Percentiles rank a stretch among this genome's conserved stretches.
Evolutionary conservation across 2,888 invertebrate species (phyloP).

Genomic region (Epirrhoe tristata): DNA sequence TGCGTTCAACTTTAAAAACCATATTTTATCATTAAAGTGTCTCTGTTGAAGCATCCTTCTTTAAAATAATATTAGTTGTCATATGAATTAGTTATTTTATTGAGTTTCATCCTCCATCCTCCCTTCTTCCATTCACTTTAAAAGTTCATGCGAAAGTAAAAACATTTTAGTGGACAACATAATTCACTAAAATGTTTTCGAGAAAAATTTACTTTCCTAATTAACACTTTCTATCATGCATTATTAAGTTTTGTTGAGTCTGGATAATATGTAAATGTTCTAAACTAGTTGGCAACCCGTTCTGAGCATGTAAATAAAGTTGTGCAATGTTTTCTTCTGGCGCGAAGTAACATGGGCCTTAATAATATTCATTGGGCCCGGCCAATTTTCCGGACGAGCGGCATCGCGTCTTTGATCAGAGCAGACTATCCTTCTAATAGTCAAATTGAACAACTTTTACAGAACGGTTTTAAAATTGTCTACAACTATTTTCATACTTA

Average conservation of each 20-base stretch:
- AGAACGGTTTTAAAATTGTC: constrained; percentile 45
- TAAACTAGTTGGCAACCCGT: constrained; percentile 4
- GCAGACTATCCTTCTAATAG: constrained; percentile 67
- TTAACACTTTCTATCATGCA: neutral
- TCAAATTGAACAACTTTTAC: constrained; percentile 69
- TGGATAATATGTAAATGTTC: constrained; percentile 1
- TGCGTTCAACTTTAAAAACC: too few species aligned
- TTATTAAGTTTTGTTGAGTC: neutral
- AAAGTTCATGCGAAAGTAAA: too few species aligned
- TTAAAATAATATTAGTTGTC: neutral
- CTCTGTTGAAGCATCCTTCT: neutral
- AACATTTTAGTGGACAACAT: neutral
- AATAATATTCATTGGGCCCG: constrained; percentile 85
- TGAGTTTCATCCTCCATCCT: too few species aligned
- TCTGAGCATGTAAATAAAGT: constrained; percentile 34
- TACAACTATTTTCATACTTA: neutral
- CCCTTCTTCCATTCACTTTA: too few species aligned
- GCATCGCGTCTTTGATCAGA: constrained; percentile 82
- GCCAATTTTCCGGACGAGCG: constrained; percentile 83
- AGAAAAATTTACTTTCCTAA: neutral
- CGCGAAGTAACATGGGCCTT: constrained; percentile 78
- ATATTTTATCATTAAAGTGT: neutral
- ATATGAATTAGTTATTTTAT: too few species aligned
- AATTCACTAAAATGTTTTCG: too few species aligned
- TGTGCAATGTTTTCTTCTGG: constrained; percentile 64